These are phyloP conservation scores for Seriola rivoliana DNA, from an alignment of 2,113 vertebrate species.

Conservation along the genomic window DNA sequence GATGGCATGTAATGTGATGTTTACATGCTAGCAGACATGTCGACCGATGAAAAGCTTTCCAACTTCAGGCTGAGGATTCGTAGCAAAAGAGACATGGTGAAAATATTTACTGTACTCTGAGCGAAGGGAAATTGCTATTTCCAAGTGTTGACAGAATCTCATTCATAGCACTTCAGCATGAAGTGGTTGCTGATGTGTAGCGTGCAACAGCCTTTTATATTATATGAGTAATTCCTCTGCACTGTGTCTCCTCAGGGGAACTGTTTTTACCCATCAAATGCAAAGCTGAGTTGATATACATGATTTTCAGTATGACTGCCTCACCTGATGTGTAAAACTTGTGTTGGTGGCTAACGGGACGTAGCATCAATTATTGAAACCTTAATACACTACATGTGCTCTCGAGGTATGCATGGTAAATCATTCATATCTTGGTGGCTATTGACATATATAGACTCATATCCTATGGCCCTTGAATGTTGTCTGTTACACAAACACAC, in stretches of 20 bases:
- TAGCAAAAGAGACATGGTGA: neutral
- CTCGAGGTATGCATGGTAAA: constrained; percentile 41
- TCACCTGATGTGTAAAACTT: constrained; percentile 60
- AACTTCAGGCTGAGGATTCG: neutral
- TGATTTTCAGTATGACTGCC: constrained; percentile 49
- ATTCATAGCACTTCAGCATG: neutral
- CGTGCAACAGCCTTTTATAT: constrained; percentile 37
- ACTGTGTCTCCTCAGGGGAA: constrained; percentile 2
- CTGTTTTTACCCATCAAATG: constrained; percentile 35
- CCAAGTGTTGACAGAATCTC: constrained; percentile 47
- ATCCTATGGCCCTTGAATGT: neutral
- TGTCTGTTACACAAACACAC: neutral
- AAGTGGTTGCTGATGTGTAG: constrained; percentile 39
- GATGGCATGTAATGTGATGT: constrained; percentile 37
- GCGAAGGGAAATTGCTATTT: constrained; percentile 40
- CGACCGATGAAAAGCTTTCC: constrained; percentile 38
- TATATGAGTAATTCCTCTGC: constrained; percentile 40
- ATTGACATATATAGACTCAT: constrained; percentile 23
- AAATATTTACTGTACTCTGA: constrained; percentile 57
- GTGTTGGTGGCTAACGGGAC: constrained; percentile 29
- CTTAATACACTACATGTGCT: constrained; percentile 40
- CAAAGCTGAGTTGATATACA: constrained; percentile 46
- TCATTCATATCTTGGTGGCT: constrained; percentile 59
- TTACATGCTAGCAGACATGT: constrained; percentile 25
- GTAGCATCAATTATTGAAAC: constrained; percentile 65